Conservation (phyloP, 30 jellyfish, hydroid and myxozoan genomes). For the Turritopsis dohrnii region DNA sequence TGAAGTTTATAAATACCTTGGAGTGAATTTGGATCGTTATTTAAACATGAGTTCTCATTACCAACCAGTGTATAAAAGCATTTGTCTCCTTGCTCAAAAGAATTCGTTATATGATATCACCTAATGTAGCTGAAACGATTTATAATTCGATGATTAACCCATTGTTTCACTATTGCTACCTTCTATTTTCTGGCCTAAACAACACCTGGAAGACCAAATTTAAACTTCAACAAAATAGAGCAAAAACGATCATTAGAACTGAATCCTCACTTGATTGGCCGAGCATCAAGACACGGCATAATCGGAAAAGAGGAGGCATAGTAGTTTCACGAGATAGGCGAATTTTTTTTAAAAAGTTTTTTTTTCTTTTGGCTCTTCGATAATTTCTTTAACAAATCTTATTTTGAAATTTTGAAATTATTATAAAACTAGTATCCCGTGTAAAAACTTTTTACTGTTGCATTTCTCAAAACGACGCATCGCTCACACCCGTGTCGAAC, state of each 20-base stretch:
- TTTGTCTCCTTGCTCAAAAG: constrained; percentile 48
- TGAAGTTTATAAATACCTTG: constrained; percentile 36
- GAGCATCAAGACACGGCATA: constrained; percentile 42
- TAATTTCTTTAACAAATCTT: no score
- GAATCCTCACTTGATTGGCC: constrained; percentile 51
- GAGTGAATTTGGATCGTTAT: constrained; percentile 53
- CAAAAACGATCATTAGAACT: constrained; percentile 43
- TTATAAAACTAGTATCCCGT: no score
- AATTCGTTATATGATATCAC: constrained; percentile 27
- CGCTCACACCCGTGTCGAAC: no score
- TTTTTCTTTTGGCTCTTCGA: no score
- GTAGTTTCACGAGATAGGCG: no score
- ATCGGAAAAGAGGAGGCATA: no score
- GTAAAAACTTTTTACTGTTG: no score
- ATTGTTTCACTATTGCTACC: constrained; percentile 49
- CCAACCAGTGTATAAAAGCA: constrained; percentile 39
- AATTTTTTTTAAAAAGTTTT: no score
- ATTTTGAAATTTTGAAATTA: no score
- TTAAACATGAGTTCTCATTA: constrained; percentile 43
- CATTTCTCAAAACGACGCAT: no score
- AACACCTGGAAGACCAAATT: constrained; percentile 34
- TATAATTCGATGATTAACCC: constrained; percentile 52
- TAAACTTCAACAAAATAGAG: constrained; percentile 48
- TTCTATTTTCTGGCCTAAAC: constrained; percentile 49
- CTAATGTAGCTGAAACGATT: constrained; percentile 34